Evolutionary conservation across 2,888 invertebrate species (phyloP).

Genomic region (Odontomyia ornata): DNA sequence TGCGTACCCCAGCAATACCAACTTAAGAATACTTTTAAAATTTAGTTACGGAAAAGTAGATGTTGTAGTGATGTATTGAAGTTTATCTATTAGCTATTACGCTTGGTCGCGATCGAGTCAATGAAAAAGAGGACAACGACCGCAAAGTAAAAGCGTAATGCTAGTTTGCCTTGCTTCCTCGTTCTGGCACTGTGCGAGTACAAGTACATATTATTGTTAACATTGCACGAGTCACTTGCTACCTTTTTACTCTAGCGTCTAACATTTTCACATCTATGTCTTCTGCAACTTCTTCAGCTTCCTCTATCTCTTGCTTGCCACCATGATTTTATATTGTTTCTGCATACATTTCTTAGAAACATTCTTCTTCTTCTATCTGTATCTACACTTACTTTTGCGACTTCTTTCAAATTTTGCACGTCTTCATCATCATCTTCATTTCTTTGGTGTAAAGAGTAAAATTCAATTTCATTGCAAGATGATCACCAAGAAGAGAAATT

Average conservation of each 20-base stretch:
- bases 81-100: slow-evolving; percentile 24
- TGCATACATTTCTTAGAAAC: background rate
- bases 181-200: background rate
- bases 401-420: slow-evolving; percentile 7
- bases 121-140: slow-evolving; percentile 49
- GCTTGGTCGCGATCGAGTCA: slow-evolving; percentile 39
- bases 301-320: background rate
- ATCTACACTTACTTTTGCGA: slow-evolving; percentile 6
- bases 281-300: background rate
- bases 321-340: background rate
- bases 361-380: slow-evolving; percentile 4
- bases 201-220: background rate
- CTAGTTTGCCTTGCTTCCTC: slow-evolving; percentile 34
- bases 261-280: background rate
- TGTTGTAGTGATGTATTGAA: background rate
- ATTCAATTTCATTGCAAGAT: slow-evolving; percentile 36
- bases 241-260: background rate
- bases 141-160: slow-evolving; percentile 44
- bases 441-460: background rate
- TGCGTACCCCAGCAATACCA: no score
- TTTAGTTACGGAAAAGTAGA: background rate
- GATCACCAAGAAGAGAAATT: slow-evolving; percentile 40
- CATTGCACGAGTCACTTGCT: slow-evolving; percentile 14
- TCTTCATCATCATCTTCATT: slow-evolving; percentile 37
- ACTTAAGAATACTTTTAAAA: background rate